Evolutionary conservation across 2,797 vertebrate genomes (phyloP).

Genomic region (Neosilurus hyrtlii): DNA sequence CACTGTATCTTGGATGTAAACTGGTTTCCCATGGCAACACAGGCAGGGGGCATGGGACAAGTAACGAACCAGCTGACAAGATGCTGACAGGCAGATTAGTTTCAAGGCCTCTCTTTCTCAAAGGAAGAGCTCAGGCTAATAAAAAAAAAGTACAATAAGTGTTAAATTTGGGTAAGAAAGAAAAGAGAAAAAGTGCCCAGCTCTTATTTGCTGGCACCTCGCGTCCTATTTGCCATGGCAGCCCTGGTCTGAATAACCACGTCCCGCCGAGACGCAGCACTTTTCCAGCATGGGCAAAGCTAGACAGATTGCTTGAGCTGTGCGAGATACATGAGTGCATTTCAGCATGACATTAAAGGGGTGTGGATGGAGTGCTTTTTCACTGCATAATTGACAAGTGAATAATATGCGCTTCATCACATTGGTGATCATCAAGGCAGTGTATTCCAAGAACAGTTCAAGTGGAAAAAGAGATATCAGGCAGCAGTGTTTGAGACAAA

Average conservation of each 20-base stretch:
- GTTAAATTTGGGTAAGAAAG: conserved; percentile 10
- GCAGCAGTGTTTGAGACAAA: neutral
- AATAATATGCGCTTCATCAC: conserved; percentile 36
- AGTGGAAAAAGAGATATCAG: conserved; percentile 2
- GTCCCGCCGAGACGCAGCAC: conserved; percentile 25
- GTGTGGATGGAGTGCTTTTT: conserved; percentile 8
- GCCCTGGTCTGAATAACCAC: conserved; percentile 30
- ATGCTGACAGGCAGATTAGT: conserved; percentile 73
- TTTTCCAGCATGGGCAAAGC: conserved; percentile 7
- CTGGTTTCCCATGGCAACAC: conserved; percentile 60
- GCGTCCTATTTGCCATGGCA: conserved; percentile 16
- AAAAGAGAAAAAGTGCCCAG: neutral
- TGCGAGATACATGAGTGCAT: conserved; percentile 24
- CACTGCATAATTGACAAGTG: conserved; percentile 27
- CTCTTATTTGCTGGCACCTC: conserved; percentile 26
- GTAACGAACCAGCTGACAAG: conserved; percentile 62
- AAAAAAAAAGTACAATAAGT: conserved; percentile 38
- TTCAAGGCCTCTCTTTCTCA: conserved; percentile 58
- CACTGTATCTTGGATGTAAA: conserved; percentile 41
- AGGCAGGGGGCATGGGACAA: conserved; percentile 56
- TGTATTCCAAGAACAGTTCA: neutral
- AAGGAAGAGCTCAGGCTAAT: conserved; percentile 28
- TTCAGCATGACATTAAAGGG: neutral
- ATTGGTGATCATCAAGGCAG: neutral
- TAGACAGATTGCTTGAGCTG: conserved; percentile 10